Evolutionary conservation across 2,888 invertebrate genomes (phyloP), one percentile per base, ranked within the genome.

Genomic region (Tromatobia lineatoria): DNA sequence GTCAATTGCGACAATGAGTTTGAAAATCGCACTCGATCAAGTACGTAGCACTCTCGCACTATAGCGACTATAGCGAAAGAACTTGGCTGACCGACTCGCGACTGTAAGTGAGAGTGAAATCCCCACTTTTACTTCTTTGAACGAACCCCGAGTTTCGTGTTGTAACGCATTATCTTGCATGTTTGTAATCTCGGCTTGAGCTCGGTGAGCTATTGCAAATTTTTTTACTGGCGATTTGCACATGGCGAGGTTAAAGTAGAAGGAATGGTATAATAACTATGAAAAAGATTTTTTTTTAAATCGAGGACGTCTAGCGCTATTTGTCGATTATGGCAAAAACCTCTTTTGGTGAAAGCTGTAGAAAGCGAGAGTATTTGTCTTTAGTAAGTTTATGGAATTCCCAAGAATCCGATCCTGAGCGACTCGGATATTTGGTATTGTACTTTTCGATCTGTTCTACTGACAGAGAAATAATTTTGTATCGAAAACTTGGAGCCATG

Each of bases 111-210:
- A 91, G 91, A 91, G 90, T 88, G 80, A 75, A 75, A 78, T 89
- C 91, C 89, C 91, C 91, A 91, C 91, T 89, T 90, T 89, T 86
- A 76, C 84, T 23, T 50, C 82, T 11, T 61, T 73, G 69, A 73
- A 61, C 38, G 38, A 77, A 70, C 80, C 81, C 85, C 70, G 47
- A 25, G 61, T 61, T 50, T 71, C 23, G 61, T 88, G 86, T 86
- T 86, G 87, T 85, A 88, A 88, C 73, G 69, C 70, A 83, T 88
- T 85, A 87, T 86, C 57, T n/a, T 18, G 18, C 13, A 34, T 23
- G 15, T 50, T 71, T n/a, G 20, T 25, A 75, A 34, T 54, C 59
- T 59, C 10, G 3, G 2, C 2, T 3, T 11, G 0, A 13, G 3
- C 57, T 57, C 13, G 23, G 23, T 25, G n/a, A 13, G 34, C 29